Evolutionary conservation across 2,113 vertebrate species (phyloP), one percentile per base, ranked within the genome.

Genomic region (Muscicapa adusta): DNA sequence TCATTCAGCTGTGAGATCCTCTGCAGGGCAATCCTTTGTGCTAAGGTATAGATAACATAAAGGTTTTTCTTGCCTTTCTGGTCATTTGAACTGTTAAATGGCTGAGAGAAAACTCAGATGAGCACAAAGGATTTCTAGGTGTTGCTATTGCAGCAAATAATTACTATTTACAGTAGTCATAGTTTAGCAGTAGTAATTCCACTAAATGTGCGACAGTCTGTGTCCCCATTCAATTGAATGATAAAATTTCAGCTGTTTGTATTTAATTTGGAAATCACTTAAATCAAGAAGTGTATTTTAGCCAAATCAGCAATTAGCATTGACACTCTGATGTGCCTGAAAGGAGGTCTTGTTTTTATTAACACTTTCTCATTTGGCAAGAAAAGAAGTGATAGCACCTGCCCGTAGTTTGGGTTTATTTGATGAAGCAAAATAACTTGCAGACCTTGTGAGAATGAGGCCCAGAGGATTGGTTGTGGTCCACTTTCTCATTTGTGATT

Each of bases 401-500:
- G 95, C 65, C 56, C 2, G 0, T 84, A 58, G 43, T 40, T 91
- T 48, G 18, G 76, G 42, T 93, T 91, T 96, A 85, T 94, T 73
- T 81, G 94, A 78, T 94, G 91, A 97, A 96, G 77, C 79, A 89
- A 95, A 96, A 97, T 96, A 94, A 91, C 90, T 96, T 18, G 1
- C 93, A 91, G 76, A 91, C 68, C 66, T 88, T 89, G 84, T 81
- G 84, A 91, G 94, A 93, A 89, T 48, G 73, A 53, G 58, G 87
- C 93, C 87, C 67, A 1, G 60, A 96, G 87, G 91, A 96, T 96
- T 97, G 95, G 88, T 87, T 93, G 71, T 91, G 91, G 87, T 94
- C 91, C 78, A 88, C 94, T 94, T 97, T 97, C 93, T 94, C 85
- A 94, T 97, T 97, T 97, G 91, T 96, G 93, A 83, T 93, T 95